Conservation (phyloP, 1,140 invertebrate genomes). For the Gryllus bimaculatus region DNA sequence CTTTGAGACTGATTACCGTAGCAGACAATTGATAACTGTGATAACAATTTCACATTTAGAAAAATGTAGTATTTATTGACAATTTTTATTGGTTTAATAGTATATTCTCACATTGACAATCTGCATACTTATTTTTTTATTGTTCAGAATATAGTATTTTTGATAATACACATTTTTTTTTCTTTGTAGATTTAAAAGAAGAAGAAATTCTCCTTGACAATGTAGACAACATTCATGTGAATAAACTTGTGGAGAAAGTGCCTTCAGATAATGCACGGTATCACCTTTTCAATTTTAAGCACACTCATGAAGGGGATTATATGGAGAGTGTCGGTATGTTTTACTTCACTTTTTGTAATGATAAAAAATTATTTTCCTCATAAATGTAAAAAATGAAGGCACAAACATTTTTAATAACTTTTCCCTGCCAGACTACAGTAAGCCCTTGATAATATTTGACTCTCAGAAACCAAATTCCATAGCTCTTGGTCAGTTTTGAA, state of each 20-base stretch:
- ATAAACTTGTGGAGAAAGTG: conserved; percentile 61
- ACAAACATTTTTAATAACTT: too few relatives aligned
- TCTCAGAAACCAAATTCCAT: too few relatives aligned
- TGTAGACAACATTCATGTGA: conserved; percentile 45
- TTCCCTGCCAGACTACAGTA: too few relatives aligned
- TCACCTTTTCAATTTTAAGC: conserved; percentile 84
- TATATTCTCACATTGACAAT: not conserved
- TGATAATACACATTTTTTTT: conserved; percentile 17
- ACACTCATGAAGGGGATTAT: conserved; percentile 86
- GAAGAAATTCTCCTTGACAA: conserved; percentile 68
- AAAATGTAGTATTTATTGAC: not conserved
- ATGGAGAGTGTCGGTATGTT: conserved; percentile 66
- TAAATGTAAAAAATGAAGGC: not conserved
- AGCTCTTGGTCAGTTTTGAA: too few relatives aligned
- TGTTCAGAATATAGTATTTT: not conserved
- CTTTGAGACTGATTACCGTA: not conserved
- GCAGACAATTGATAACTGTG: not conserved
- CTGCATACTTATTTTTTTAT: not conserved
- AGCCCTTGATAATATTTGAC: too few relatives aligned
- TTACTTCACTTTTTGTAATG: not conserved
- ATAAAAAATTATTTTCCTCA: not conserved
- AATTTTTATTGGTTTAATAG: not conserved
- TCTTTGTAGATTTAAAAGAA: conserved; percentile 53
- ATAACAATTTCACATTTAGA: too few relatives aligned
- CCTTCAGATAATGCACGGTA: conserved; percentile 80